These are phyloP conservation scores for Catocala nupta DNA, from an alignment of 2,888 invertebrate genomes.

Conservation along the genomic window DNA sequence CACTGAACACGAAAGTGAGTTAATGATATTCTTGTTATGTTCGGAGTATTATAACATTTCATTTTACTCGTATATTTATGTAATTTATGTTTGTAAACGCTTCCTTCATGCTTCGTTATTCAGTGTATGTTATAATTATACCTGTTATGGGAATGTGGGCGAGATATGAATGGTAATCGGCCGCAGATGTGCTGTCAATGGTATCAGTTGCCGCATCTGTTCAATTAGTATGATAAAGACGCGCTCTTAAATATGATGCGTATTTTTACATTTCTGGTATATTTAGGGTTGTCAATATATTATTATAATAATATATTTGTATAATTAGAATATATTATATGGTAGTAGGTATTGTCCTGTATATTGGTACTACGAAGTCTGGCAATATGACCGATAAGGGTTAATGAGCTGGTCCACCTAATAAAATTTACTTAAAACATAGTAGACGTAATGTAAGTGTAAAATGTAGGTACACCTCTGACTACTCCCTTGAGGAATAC, in stretches of 20 bases:
- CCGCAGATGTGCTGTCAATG: constrained; percentile 33
- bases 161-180: constrained; percentile 38
- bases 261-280: neutral
- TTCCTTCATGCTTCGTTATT: constrained; percentile 26
- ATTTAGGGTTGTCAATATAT: no score
- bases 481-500: no score
- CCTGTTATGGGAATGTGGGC: constrained; percentile 40
- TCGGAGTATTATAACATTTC: constrained; percentile 49
- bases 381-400: no score
- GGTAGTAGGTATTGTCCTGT: no score
- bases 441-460: no score
- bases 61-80: constrained; percentile 41
- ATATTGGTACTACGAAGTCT: no score
- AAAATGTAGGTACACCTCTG: no score
- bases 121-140: constrained; percentile 37
- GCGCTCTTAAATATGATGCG: constrained; percentile 1
- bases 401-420: no score
- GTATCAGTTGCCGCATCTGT: constrained; percentile 8
- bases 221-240: constrained; percentile 9
- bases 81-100: constrained; percentile 23
- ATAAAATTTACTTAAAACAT: no score
- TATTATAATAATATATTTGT: no score
- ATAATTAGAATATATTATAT: no score
- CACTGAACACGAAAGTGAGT: constrained; percentile 79
- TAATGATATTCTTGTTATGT: constrained; percentile 66